Conservation (phyloP, 2,888 invertebrate species). For the Dione juno region DNA sequence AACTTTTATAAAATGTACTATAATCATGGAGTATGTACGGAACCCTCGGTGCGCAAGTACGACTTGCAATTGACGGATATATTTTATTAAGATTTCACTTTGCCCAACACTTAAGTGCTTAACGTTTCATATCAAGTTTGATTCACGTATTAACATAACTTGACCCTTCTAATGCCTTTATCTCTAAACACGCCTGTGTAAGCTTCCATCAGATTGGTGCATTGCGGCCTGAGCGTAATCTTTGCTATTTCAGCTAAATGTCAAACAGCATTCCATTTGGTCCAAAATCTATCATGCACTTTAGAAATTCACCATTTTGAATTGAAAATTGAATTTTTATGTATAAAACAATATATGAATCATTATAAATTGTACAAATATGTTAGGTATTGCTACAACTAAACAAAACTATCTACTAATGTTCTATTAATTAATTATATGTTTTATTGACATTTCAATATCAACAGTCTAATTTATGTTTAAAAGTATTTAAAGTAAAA, state of each 20-base stretch:
- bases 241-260: constrained; percentile 21
- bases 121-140: background rate
- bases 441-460: no score
- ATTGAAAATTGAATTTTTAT: no score
- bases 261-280: constrained; percentile 14
- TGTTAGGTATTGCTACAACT: no score
- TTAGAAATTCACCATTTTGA: background rate
- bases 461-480: no score
- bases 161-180: constrained; percentile 24
- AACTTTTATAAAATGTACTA: no score
- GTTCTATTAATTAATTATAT: no score
- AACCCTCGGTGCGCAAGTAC: no score
- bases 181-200: constrained; percentile 18
- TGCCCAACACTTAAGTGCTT: background rate
- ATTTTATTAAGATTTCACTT: background rate
- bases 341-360: no score
- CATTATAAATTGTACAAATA: no score
- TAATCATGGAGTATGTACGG: no score
- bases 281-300: constrained; percentile 4
- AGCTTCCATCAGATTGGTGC: constrained; percentile 31
- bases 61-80: background rate
- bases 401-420: no score
- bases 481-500: no score
- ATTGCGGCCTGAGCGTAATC: constrained; percentile 26
- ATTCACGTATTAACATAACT: constrained; percentile 3